Conservation (phyloP, 2,888 invertebrate species). For the Tinea pellionella region DNA sequence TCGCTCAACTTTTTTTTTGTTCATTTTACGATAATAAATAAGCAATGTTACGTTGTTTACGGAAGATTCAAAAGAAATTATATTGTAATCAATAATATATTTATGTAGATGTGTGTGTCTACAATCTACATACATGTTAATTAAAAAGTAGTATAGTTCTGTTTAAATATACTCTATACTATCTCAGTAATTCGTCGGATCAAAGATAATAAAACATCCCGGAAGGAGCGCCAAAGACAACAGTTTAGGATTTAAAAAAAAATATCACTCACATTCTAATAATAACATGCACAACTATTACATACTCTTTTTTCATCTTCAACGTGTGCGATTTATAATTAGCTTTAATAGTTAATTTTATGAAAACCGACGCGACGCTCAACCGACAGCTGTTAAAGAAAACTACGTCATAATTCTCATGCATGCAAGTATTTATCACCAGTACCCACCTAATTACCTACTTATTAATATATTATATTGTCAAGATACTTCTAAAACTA, state of each 20-base stretch:
- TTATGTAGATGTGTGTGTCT: no score
- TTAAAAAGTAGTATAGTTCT: background rate
- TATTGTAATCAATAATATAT: no score
- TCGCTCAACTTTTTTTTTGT: background rate
- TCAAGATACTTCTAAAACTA: no score
- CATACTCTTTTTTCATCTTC: constrained; percentile 8
- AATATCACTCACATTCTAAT: background rate
- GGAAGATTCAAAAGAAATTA: no score
- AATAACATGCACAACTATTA: background rate
- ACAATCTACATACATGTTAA: background rate
- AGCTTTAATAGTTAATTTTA: constrained; percentile 54
- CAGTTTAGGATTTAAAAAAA: background rate
- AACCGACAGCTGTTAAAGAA: constrained; percentile 41
- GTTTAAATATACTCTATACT: background rate
- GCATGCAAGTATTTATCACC: background rate
- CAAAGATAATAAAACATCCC: background rate
- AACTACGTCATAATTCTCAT: constrained; percentile 44
- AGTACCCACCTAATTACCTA: no score
- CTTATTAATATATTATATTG: no score
- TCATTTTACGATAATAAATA: background rate
- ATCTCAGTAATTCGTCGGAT: background rate
- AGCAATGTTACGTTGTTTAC: no score
- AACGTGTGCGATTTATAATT: constrained; percentile 37
- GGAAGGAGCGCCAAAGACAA: background rate
- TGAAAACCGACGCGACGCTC: constrained; percentile 52